These are phyloP conservation scores for Elanus axillaris DNA, from an alignment of 2,113 vertebrate species.

Conservation along the genomic window DNA sequence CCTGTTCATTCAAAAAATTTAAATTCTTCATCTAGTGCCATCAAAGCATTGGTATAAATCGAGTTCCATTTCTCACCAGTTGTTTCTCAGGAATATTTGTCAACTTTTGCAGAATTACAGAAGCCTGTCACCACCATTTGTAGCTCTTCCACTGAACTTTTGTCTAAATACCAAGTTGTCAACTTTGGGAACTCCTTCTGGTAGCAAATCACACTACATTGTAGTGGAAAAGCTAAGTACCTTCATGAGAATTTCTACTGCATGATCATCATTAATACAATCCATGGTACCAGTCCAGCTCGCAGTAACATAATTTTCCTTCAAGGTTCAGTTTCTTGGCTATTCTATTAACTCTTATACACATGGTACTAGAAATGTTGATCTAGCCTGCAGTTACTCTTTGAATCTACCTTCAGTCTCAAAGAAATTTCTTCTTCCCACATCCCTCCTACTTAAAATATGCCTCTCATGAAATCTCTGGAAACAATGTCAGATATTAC, in stretches of 20 bases:
- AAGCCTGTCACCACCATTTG: not conserved
- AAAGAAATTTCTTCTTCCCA: not conserved
- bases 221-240: not conserved
- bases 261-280: not conserved
- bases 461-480: not conserved
- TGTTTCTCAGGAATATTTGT: not conserved
- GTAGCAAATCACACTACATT: not conserved
- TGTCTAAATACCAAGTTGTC: not conserved
- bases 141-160: not conserved
- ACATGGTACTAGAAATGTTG: not conserved
- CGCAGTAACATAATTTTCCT: not conserved
- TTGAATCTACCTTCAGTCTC: not conserved
- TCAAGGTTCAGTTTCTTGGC: not conserved
- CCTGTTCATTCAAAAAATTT: not conserved
- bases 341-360: not conserved
- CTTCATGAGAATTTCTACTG: not conserved
- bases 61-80: not conserved
- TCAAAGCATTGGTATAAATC: not conserved
- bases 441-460: not conserved
- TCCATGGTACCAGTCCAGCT: not conserved
- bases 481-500: not conserved
- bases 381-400: not conserved
- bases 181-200: not conserved
- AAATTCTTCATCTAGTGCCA: not conserved
- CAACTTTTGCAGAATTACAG: not conserved